Base-by-base conservation (phyloP, 1,140 invertebrate species). In the Drosophila serrata region DNA sequence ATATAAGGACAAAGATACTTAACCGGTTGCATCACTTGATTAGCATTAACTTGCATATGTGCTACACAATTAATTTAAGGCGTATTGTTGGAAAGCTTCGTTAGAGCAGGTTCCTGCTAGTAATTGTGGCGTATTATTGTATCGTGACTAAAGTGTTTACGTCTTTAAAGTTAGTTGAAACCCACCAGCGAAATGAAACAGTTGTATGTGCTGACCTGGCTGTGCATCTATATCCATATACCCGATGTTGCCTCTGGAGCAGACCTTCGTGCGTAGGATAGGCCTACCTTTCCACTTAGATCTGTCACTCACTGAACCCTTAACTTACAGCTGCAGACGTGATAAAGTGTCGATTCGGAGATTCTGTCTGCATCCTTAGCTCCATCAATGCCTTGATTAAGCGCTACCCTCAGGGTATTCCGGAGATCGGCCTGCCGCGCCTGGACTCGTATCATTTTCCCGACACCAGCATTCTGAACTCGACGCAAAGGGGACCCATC, bases 401-500 rank as follows among this genome's bases (percentile, higher is more conserved):
- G 8, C 51, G 31, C 12, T 79, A 87, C 37, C 82, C 82, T 2
- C 75, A 79, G 12, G 82, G 82, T 12, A 87, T 82, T 57, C 59
- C 82, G 2, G 69, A 82, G 22, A 86, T 86, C 17, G 82, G 82
- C 0, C 31, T 86, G 11, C 61, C 60, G 6, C 62, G 65, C 6
- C 45, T 86, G n/a, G 79, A 82, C 19, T 12, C 1, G 3, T 51
- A 37, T 12, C 15, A 8, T 0, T 22, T 82, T 29, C 19, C 55
- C 0, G 17, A 75, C 42, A 12, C 45, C 1, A 17, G 39, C 3
- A 11, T 79, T 9, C 13, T 79, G 8, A 37, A 79, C 37, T 46
- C 42, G 0, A 31, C 64, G 9, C 6, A 42, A 2, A 12, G 29
- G 0, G 75, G 62, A 4, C 61, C 82, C 7, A 46, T 86, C n/a